These are phyloP conservation scores for Myopa testacea DNA, from an alignment of 2,888 invertebrate species.

Conservation along the genomic window DNA sequence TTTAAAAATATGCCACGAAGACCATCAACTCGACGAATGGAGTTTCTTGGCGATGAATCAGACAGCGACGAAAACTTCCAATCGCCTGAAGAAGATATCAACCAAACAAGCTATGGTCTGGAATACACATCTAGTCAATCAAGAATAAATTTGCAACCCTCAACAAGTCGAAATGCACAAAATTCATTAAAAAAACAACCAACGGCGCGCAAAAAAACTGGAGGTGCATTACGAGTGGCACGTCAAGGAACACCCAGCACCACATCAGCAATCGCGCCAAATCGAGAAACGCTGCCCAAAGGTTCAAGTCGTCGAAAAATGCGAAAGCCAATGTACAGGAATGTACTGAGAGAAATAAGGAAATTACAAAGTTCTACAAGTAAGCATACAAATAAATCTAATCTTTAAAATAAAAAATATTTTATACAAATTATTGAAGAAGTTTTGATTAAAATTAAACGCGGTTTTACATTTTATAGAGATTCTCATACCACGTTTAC, in stretches of 20 bases:
- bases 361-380: slow-evolving; percentile 1
- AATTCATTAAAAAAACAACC: neutral
- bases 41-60: slow-evolving; percentile 8
- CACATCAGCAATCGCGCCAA: neutral
- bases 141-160: neutral
- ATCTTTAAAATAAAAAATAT: neutral
- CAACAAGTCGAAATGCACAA: neutral
- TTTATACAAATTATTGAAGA: no score
- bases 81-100: slow-evolving; percentile 13
- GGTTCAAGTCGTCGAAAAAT: neutral
- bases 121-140: slow-evolving; percentile 17
- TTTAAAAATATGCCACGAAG: slow-evolving; percentile 22
- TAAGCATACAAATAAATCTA: neutral
- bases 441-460: neutral
- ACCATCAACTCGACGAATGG: neutral
- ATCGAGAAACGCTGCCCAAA: neutral
- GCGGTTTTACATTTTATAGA: slow-evolving; percentile 31
- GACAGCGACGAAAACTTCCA: slow-evolving; percentile 3
- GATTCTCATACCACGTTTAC: slow-evolving; percentile 62
- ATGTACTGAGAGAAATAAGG: slow-evolving; percentile 8
- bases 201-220: slow-evolving; percentile 16
- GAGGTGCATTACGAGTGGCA: neutral
- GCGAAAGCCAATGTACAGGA: neutral
- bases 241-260: neutral
- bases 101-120: slow-evolving; percentile 42